Conservation (phyloP, 2,888 invertebrate species). For the Oxycera nigricornis region DNA sequence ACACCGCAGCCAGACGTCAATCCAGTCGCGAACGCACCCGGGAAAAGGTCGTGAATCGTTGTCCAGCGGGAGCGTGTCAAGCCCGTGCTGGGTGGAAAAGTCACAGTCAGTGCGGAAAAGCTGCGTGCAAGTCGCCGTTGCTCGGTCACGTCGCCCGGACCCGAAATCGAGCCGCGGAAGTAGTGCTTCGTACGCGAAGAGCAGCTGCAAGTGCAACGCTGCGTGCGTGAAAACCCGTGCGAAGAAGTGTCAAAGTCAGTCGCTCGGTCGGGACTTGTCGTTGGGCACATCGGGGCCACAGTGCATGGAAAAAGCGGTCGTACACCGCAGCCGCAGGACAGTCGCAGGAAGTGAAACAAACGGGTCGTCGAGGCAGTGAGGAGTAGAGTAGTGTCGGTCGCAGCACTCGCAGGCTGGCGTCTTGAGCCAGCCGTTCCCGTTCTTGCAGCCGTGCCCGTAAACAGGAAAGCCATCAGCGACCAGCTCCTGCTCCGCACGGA, state of each 20-base stretch:
- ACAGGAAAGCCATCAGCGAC: too few species aligned
- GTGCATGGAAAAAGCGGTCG: background rate
- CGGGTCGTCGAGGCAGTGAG: background rate
- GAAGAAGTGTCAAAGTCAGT: conserved; percentile 13
- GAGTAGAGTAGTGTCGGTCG: background rate
- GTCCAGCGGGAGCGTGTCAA: background rate
- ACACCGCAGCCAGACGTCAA: background rate
- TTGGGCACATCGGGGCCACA: conserved; percentile 21
- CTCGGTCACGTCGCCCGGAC: background rate
- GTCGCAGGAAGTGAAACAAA: background rate
- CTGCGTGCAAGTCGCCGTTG: background rate
- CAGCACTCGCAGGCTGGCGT: background rate
- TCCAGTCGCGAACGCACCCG: background rate
- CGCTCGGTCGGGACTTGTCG: conserved; percentile 1
- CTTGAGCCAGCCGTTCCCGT: background rate
- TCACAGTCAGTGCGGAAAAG: background rate
- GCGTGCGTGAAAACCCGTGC: conserved; percentile 23
- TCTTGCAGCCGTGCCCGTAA: too few species aligned
- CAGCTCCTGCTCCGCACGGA: too few species aligned
- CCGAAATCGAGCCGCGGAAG: background rate
- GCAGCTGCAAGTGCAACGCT: conserved; percentile 3
- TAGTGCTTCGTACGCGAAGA: background rate
- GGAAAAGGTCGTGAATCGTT: background rate
- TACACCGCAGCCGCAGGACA: background rate
- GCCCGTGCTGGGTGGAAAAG: background rate